Base-by-base conservation (phyloP, 2,888 invertebrate genomes). In the Rhagonycha lutea region DNA sequence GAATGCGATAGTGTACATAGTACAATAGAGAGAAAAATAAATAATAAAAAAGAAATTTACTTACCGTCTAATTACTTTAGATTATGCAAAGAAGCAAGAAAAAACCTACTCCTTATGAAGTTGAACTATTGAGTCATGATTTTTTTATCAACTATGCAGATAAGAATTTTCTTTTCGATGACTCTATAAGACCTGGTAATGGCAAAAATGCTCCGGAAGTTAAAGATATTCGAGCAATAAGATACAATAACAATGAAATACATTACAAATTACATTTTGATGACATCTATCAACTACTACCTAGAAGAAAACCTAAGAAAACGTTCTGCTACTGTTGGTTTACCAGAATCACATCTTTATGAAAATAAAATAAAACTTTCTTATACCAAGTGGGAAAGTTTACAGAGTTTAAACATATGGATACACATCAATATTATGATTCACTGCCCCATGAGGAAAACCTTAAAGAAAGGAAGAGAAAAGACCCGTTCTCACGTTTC, bases 1-100 rank as follows among this genome's bases (percentile, higher is more conserved):
- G 83, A 82, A 75, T 80, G 82, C 10, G 83, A 83, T 61, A 80
- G 78, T n/a, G 74, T 79, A 29, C 78, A 80, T 69, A 69, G 69
- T 32, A 69, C 69, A 47, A 78, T 80, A 62, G 80, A 80, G 60
- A 61, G 68, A 65, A 75, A 74, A 70, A 62, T 79, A 32, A 69
- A 69, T 61, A 73, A 77, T 61, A 73, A 77, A 65, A 74, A 68
- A 65, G 78, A 79, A 77, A 74, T 81, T 14, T 79, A 73, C 70
- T 60, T 80, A 67, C 80, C 80, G 14, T 79, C 79, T 61, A 78
- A 80, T 67, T 80, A 80, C 18, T 24, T 80, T 63, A n/a, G 18
- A 14, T 23, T 63, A 63, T 63, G 63, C 23, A 63, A 23, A 63
- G 63, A 63, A 63, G 63, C 18, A 63, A 63, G 63, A 63, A 4